These are phyloP conservation scores for Salticus scenicus DNA, from an alignment of 2,888 invertebrate genomes.

Conservation along the genomic window DNA sequence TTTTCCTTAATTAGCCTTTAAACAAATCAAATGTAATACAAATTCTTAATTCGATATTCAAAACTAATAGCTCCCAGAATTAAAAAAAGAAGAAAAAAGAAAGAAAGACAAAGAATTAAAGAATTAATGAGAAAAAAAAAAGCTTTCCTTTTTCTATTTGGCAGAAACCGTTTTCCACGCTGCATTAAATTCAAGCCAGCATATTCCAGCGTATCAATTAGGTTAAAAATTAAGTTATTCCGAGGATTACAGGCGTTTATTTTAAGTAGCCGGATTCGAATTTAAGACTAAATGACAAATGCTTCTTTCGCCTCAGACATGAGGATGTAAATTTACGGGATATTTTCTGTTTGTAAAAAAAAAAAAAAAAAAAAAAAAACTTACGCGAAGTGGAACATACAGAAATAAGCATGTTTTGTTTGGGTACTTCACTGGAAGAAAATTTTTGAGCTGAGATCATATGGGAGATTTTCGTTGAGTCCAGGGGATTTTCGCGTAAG, in stretches of 20 bases:
- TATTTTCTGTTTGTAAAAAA: not conserved
- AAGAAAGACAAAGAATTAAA: too few relatives aligned
- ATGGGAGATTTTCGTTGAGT: not conserved
- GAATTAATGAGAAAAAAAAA: not conserved
- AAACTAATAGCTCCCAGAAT: too few relatives aligned
- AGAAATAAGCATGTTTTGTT: not conserved
- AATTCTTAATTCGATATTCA: too few relatives aligned
- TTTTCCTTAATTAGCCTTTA: too few relatives aligned
- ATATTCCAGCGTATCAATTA: slow-evolving; percentile 55
- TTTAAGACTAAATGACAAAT: slow-evolving; percentile 55
- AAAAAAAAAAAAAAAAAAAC: not conserved
- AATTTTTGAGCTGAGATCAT: slow-evolving; percentile 3
- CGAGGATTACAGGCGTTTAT: slow-evolving; percentile 56
- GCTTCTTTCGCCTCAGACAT: slow-evolving; percentile 14
- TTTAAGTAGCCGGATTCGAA: slow-evolving; percentile 46
- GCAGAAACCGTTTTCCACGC: not conserved
- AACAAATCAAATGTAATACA: too few relatives aligned
- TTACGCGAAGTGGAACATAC: not conserved
- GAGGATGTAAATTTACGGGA: slow-evolving; percentile 3
- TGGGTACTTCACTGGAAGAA: slow-evolving; percentile 6
- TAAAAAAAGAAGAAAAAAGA: too few relatives aligned
- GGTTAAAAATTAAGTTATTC: slow-evolving; percentile 67
- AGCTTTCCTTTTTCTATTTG: not conserved
- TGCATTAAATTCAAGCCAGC: not conserved
- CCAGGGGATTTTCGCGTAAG: not conserved